Evolutionary conservation across 2,888 invertebrate genomes (phyloP).

Genomic region (Sialis lutaria): DNA sequence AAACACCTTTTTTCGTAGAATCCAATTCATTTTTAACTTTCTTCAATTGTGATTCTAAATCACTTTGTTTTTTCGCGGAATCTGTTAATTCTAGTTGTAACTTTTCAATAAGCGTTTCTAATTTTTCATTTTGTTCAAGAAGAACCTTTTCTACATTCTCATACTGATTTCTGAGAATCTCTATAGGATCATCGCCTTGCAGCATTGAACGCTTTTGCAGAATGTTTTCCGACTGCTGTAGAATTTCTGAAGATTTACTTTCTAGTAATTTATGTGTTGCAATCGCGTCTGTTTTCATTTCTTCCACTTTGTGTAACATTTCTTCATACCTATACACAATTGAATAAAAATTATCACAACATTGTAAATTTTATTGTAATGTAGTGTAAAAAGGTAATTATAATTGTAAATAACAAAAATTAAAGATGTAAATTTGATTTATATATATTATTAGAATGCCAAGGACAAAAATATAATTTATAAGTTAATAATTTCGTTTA

Average conservation of each 20-base stretch:
- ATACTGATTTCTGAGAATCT: background rate
- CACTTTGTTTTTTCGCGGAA: constrained; percentile 2
- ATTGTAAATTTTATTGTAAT: too few relatives aligned
- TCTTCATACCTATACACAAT: background rate
- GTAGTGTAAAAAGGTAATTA: too few relatives aligned
- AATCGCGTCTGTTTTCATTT: background rate
- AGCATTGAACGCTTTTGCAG: too few relatives aligned
- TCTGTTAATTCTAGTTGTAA: constrained; percentile 5
- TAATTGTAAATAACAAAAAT: too few relatives aligned
- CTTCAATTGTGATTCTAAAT: background rate
- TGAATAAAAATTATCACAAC: background rate
- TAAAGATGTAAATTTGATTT: too few relatives aligned
- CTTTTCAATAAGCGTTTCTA: constrained; percentile 8
- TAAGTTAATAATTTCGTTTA: too few relatives aligned
- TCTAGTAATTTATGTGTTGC: background rate
- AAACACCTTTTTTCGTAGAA: background rate
- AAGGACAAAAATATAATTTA: too few relatives aligned
- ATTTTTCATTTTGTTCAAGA: constrained; percentile 10
- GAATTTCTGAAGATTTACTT: background rate
- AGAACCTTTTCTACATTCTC: constrained; percentile 8
- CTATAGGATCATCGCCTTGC: background rate
- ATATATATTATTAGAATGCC: too few relatives aligned
- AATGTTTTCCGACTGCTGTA: background rate
- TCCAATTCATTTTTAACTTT: background rate
- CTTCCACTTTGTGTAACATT: background rate